Conservation (phyloP, 2,888 invertebrate genomes). For the Nomada ferruginata region DNA sequence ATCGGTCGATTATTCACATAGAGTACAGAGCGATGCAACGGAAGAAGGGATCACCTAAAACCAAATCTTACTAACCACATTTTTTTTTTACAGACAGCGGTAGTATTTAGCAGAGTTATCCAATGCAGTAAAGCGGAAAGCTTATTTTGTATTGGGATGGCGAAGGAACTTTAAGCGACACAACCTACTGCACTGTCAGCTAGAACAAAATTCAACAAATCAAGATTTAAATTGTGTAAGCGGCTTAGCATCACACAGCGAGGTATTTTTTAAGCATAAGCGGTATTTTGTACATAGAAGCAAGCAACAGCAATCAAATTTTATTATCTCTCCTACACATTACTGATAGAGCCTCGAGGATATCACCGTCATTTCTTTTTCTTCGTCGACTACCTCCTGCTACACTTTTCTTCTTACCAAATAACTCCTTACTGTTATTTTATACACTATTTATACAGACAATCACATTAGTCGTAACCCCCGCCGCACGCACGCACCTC, state of each 20-base stretch:
- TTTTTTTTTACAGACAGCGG: constrained; percentile 78
- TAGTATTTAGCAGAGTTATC: constrained; percentile 81
- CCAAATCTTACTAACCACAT: constrained; percentile 77
- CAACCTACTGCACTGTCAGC: constrained; percentile 82
- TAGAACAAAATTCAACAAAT: constrained; percentile 80
- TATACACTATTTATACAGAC: not conserved
- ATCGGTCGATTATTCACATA: constrained; percentile 21
- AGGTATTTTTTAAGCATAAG: constrained; percentile 69
- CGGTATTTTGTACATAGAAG: constrained; percentile 65
- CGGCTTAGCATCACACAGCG: constrained; percentile 71
- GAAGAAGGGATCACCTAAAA: constrained; percentile 71
- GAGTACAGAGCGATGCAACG: constrained; percentile 56
- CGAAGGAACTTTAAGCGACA: constrained; percentile 81
- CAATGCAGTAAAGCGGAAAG: constrained; percentile 81
- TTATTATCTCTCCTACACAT: constrained; percentile 67
- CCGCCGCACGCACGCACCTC: not conserved
- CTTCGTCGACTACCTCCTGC: constrained; percentile 44
- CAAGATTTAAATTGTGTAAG: constrained; percentile 65
- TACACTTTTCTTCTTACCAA: not conserved
- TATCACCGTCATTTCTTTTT: constrained; percentile 49
- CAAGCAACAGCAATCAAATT: constrained; percentile 76
- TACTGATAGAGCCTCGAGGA: constrained; percentile 37
- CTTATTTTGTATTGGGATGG: constrained; percentile 76
- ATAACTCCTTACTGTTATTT: not conserved
- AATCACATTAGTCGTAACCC: not conserved